Percentiles rank a stretch among this genome's conserved stretches.
Evolutionary conservation across 2,113 vertebrate species (phyloP).

Genomic region (Halichoerus grypus): DNA sequence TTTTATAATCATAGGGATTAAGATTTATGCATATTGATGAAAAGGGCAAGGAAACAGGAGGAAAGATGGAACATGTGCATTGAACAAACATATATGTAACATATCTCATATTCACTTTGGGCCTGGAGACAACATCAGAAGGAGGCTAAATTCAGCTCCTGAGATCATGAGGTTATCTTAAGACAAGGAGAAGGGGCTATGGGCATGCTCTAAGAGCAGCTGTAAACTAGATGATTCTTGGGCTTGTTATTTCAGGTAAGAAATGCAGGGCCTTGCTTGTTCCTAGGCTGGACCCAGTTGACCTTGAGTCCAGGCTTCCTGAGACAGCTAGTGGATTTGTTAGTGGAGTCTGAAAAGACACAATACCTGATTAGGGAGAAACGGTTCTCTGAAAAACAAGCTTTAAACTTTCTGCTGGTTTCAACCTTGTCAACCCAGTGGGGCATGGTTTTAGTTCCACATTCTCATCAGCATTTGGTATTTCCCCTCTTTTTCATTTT

Average conservation of each 20-base stretch:
- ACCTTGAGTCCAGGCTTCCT: neutral
- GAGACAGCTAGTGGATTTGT: neutral
- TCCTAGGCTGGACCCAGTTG: neutral
- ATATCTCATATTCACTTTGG: neutral
- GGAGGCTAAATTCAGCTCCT: neutral
- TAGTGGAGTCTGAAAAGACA: neutral
- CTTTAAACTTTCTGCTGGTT: neutral
- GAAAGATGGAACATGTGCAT: neutral
- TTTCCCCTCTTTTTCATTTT: neutral
- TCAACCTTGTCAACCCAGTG: neutral
- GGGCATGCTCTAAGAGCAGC: neutral
- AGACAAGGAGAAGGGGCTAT: neutral
- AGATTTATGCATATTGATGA: neutral
- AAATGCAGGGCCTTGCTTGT: neutral
- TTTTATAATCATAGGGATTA: neutral
- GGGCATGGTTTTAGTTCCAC: neutral
- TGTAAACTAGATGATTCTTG: neutral
- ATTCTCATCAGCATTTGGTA: neutral
- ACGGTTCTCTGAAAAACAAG: neutral
- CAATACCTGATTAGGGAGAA: neutral
- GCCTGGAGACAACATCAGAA: neutral
- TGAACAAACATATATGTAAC: neutral
- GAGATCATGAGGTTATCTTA: neutral
- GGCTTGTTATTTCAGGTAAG: neutral
- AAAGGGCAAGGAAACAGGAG: neutral